Base-by-base conservation (phyloP, 2,888 invertebrate genomes). In the Scrobipalpa atriplicella region DNA sequence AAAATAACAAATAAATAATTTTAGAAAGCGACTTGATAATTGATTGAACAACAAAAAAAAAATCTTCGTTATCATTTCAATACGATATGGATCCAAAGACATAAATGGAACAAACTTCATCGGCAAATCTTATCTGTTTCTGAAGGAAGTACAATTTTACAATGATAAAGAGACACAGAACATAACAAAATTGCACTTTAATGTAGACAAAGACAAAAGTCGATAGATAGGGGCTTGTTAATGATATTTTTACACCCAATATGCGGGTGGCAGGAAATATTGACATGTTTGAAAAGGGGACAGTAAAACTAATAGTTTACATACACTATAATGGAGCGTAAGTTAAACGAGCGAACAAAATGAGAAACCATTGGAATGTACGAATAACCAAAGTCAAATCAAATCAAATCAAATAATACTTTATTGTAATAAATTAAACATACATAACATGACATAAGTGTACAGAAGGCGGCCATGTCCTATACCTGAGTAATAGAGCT, bases 221-320 rank as follows among this genome's bases (percentile, higher is more conserved):
- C 8, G 38, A 58, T 38, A 58, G 5, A 38, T 38, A 58, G 2
- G 29, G 58, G 58, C 16, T 7, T 56, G 29, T 6, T 29, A 10
- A 56, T 13, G 8, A 58, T n/a, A 29, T 16, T 29, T 2, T 10
- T 54, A 19, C 21, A 56, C 21, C 21, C n/a, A 36, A n/a, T 58
- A 79, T 79, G 77, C 81, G 79, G 80, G 81, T 70, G 80, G 76
- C 78, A 75, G 82, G 80, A 81, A 78, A 58, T 56, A 41, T 60
- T 39, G 51, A 61, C 54, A 56, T 29, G 19, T 19, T 52, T 18
- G 2, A 13, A 19, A 13, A 21, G 21, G 47, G 21, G 11, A 5
- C 0, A 16, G 19, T 19, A 47, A 47, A 43, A 13, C 43, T 11
- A 11, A 43, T 13, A 29, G 29, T 29, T 29, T 29, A 29, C 29